Percentiles rank a stretch among this genome's conserved stretches.
phyloP scores from a whole-genome alignment of 92 coral and sea anemone species.

The Isaurus tuberculatus region DNA sequence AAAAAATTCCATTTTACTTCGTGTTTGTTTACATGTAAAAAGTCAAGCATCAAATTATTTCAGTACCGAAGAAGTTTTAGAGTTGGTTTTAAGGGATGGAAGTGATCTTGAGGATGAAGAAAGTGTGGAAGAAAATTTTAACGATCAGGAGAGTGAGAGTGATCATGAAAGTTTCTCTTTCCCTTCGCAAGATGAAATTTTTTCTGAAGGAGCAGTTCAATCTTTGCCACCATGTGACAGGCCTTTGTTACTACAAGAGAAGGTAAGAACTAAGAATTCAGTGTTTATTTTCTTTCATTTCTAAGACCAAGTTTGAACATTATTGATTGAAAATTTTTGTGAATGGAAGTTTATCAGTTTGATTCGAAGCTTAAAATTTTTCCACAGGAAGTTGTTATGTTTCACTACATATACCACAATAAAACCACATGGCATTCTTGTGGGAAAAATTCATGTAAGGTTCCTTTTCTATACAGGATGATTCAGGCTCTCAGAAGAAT shows the following conservation, averaged over 20 bases:
- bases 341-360: slow-evolving; percentile 23
- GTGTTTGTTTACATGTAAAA: slow-evolving; percentile 46
- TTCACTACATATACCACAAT: slow-evolving; percentile 26
- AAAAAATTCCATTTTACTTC: background rate
- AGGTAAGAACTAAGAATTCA: slow-evolving; percentile 29
- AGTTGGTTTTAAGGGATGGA: slow-evolving; percentile 52
- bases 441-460: slow-evolving; percentile 28
- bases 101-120: slow-evolving; percentile 55
- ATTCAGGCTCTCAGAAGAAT: slow-evolving; percentile 40
- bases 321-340: slow-evolving; percentile 26
- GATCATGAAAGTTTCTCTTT: slow-evolving; percentile 17
- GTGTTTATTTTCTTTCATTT: slow-evolving; percentile 42
- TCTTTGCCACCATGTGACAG: slow-evolving; percentile 31
- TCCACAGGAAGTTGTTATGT: slow-evolving; percentile 28
- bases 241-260: slow-evolving; percentile 47
- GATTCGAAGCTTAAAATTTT: slow-evolving; percentile 31
- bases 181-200: no score
- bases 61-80: slow-evolving; percentile 51
- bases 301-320: slow-evolving; percentile 49
- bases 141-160: slow-evolving; percentile 35
- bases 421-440: slow-evolving; percentile 40
- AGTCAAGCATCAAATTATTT: slow-evolving; percentile 45
- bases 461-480: slow-evolving; percentile 32
- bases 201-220: no score
- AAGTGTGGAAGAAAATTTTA: slow-evolving; percentile 20